A percentile compares a stretch with the other conserved stretches of the same genome.
phyloP scores from a whole-genome alignment of 2,797 vertebrate species.

The Parauchenoglanis ngamensis region DNA sequence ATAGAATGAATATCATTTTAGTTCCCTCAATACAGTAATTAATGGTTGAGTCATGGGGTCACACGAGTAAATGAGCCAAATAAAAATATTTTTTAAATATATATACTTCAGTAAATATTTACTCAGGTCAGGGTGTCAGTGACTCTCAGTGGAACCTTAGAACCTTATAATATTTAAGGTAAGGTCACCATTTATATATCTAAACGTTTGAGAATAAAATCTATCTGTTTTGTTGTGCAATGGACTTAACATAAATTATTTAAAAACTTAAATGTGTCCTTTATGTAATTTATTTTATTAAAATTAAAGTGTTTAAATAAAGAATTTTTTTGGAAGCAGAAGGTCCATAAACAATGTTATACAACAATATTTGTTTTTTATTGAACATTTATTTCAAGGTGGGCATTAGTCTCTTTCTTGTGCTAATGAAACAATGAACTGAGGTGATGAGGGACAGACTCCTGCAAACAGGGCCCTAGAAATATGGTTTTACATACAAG shows the following conservation, averaged over 20 bases:
- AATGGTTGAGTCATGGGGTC: background rate
- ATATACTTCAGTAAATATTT: background rate
- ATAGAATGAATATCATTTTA: background rate
- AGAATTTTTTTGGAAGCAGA: background rate
- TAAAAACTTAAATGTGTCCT: background rate
- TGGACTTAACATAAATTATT: background rate
- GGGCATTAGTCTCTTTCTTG: background rate
- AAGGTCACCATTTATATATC: background rate
- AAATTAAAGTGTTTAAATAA: background rate
- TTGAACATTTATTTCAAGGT: background rate
- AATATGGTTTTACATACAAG: background rate
- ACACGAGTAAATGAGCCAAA: background rate
- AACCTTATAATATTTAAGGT: background rate
- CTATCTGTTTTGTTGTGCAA: background rate
- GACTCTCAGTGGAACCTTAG: background rate
- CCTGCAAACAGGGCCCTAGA: background rate
- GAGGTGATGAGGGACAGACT: background rate
- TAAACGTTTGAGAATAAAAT: background rate
- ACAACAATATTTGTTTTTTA: background rate
- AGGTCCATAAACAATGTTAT: background rate
- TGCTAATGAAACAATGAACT: background rate
- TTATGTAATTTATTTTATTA: background rate
- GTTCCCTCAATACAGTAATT: background rate
- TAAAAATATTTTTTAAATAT: background rate
- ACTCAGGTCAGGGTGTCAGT: background rate